These are phyloP conservation scores for Carassius gibelio DNA, from an alignment of 2,113 vertebrate species.

Conservation along the genomic window DNA sequence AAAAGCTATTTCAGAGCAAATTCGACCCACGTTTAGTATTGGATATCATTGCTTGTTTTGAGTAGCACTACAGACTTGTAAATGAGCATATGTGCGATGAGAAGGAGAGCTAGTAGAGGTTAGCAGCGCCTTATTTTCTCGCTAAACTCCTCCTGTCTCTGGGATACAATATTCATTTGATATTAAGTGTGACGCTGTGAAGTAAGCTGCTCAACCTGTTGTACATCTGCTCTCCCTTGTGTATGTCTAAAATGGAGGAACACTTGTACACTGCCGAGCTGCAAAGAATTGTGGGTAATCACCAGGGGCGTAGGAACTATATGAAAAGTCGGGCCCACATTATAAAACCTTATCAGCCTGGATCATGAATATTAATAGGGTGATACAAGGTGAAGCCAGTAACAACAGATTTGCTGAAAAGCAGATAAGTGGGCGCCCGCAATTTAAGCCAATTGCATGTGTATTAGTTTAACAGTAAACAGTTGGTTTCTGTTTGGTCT, in stretches of 20 bases:
- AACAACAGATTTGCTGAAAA: neutral
- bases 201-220: conserved; percentile 24
- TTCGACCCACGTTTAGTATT: conserved; percentile 44
- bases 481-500: neutral
- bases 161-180: conserved; percentile 58
- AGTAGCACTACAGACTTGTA: conserved; percentile 22
- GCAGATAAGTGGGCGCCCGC: neutral
- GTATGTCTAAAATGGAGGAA: conserved; percentile 13
- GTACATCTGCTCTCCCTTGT: neutral
- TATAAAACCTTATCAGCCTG: neutral
- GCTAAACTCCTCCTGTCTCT: conserved; percentile 45
- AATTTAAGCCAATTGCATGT: neutral
- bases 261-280: neutral
- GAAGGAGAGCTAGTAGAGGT: conserved; percentile 3
- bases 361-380: neutral
- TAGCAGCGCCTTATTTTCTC: conserved; percentile 14
- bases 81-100: conserved; percentile 12
- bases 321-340: neutral
- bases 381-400: neutral
- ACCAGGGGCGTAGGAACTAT: neutral
- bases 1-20: conserved; percentile 41
- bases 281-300: conserved; percentile 13
- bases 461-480: neutral
- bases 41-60: conserved; percentile 45
- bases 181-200: conserved; percentile 18